phyloP scores from a whole-genome alignment of 2,888 invertebrate species.

The Plutella xylostella region DNA sequence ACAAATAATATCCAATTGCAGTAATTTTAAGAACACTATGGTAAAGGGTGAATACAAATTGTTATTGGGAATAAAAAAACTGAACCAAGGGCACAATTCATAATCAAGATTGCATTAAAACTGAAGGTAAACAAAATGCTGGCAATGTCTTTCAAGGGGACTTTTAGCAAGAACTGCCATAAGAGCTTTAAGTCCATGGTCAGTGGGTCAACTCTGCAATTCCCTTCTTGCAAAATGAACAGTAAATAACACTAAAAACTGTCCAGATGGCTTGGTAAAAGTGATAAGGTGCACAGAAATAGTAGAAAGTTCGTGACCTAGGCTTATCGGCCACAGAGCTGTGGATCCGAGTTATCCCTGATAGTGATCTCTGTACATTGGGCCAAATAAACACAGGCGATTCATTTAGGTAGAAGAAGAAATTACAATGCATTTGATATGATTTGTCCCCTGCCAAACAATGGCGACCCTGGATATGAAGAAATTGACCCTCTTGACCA shows the following conservation, averaged over 20 bases:
- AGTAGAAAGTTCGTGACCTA: not conserved
- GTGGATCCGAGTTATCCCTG: not conserved
- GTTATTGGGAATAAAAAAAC: not conserved
- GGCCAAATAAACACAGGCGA: conserved; percentile 13
- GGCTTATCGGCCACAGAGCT: not conserved
- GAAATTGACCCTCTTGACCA: conserved; percentile 32
- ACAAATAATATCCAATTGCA: too few species aligned
- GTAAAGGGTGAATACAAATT: not conserved
- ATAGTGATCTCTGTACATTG: conserved; percentile 2
- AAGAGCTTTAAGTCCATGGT: too few species aligned
- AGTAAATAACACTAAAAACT: too few species aligned
- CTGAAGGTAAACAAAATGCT: not conserved
- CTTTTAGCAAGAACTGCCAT: too few species aligned
- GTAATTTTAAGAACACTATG: not conserved
- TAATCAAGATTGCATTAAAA: not conserved
- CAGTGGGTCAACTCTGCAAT: too few species aligned
- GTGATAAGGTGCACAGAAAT: not conserved
- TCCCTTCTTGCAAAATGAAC: too few species aligned
- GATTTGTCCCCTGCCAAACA: conserved; percentile 51
- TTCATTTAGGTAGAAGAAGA: conserved; percentile 27
- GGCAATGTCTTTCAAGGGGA: not conserved
- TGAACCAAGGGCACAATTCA: not conserved
- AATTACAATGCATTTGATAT: conserved; percentile 22
- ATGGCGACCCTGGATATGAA: conserved; percentile 60
- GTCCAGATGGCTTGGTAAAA: conserved; percentile 1